Evolutionary conservation across 2,888 invertebrate genomes (phyloP).

Genomic region (Rhingia campestris): DNA sequence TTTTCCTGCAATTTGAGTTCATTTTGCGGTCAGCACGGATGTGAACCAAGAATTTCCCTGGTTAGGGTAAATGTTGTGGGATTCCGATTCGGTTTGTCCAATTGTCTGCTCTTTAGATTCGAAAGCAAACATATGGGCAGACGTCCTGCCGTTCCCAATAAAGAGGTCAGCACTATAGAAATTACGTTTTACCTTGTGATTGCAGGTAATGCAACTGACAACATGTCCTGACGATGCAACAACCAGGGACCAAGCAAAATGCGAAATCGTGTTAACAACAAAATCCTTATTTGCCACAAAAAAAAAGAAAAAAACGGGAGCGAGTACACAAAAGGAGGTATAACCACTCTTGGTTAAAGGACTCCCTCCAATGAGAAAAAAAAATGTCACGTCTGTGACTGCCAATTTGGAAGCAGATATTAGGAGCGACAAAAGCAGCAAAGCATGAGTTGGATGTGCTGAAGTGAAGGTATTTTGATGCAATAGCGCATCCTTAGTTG

Average conservation of each 20-base stretch:
- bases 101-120: conserved; percentile 2
- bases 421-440: no score
- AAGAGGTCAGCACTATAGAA: conserved; percentile 7
- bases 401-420: no score
- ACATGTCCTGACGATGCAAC: background rate
- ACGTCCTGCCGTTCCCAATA: background rate
- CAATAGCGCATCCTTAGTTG: no score
- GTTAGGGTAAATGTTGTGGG: conserved; percentile 18
- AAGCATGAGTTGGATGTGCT: no score
- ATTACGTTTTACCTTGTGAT: conserved; percentile 15
- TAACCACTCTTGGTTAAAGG: no score
- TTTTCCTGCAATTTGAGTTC: conserved; percentile 32
- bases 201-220: conserved; percentile 45
- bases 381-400: no score
- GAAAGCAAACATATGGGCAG: background rate
- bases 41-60: conserved; percentile 24
- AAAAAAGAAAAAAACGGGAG: conserved; percentile 26
- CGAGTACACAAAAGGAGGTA: background rate
- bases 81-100: conserved; percentile 17
- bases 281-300: conserved; percentile 54
- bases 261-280: conserved; percentile 50
- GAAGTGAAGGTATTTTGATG: no score
- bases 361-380: no score
- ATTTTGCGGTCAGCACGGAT: conserved; percentile 34
- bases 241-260: background rate